Evolutionary conservation across 2,888 invertebrate species (phyloP), one percentile per base, ranked within the genome.

Genomic region (Drosophila hamatofila): DNA sequence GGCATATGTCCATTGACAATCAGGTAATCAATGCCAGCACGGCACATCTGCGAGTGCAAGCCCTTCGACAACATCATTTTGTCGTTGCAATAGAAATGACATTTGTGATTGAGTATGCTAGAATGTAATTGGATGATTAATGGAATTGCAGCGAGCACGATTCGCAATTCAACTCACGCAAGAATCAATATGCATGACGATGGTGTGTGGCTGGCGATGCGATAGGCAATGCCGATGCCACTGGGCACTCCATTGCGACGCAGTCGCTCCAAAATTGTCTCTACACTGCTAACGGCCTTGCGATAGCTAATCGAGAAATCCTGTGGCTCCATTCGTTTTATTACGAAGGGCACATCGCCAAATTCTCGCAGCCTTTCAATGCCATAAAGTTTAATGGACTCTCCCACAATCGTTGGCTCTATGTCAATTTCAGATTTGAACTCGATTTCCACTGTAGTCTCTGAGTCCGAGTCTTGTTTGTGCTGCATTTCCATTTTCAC

Each of bases 41-140:
- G 67, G 48, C 74, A 67, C 70, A 67, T 56, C 21, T 59, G 67
- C 4, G 4, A 44, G 46, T 72, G 82, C 16, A 75, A 48, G 2
- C 55, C 76, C 54, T 51, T 61, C 5, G 68, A 89, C 35, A 75
- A 56, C 59, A 72, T 61, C 75, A 60, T 64, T 52, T 64, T 83
- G 41, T 84, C 85, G 56, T 82, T 70, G 23, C 82, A 80, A 65
- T 75, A 89, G 55, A 91, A 91, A 58, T 81, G 68, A 14, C 91
- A 90, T 16, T 80, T 76, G 63, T 86, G 70, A 61, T 91, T 91
- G 4, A 91, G 82, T 37, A 92, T 88, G 4, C 91, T 91, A 48
- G 9, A 64, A 73, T 49, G 8, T 8, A 68, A 49, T 18, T 27
- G 18, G 4, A 41, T 39, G 44, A 23, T 33, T 41, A 37, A 23